phyloP scores from a whole-genome alignment of 2,888 invertebrate species.

The Bursaphelenchus okinawaensis region DNA sequence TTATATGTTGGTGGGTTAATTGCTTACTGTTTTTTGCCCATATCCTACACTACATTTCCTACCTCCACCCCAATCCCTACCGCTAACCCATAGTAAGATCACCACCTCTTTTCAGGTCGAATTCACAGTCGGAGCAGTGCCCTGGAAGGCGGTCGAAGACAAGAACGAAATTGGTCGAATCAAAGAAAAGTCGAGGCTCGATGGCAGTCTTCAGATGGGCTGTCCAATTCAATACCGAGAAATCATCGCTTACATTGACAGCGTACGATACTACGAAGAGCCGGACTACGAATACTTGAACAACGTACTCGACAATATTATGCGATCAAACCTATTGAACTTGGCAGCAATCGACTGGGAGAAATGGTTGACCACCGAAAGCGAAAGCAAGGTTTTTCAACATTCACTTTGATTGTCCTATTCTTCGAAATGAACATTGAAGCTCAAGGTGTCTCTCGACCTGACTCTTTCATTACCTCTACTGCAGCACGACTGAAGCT shows the following conservation, averaged over 20 bases:
- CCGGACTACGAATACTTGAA: constrained; percentile 38
- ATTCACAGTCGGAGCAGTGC: constrained; percentile 36
- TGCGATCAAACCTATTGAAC: constrained; percentile 15
- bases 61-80: neutral
- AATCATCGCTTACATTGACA: constrained; percentile 23
- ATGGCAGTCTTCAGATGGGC: constrained; percentile 34
- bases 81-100: neutral
- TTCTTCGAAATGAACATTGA: too few species aligned
- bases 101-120: constrained; percentile 31
- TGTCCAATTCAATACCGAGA: constrained; percentile 42
- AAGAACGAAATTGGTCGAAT: constrained; percentile 21
- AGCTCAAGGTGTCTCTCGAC: too few species aligned
- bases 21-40: constrained; percentile 8
- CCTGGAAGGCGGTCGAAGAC: constrained; percentile 36
- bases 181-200: constrained; percentile 23
- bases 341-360: constrained; percentile 31
- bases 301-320: constrained; percentile 21
- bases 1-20: constrained; percentile 49
- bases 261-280: constrained; percentile 35
- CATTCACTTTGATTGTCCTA: too few species aligned
- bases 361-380: neutral
- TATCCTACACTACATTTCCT: neutral
- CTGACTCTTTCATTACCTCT: too few species aligned
- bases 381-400: too few species aligned
- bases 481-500: too few species aligned